A percentile compares a stretch with the other conserved stretches of the same genome.
These are phyloP conservation scores for Trachelus stipa DNA, from an alignment of 2,888 invertebrate species.

Conservation along the genomic window DNA sequence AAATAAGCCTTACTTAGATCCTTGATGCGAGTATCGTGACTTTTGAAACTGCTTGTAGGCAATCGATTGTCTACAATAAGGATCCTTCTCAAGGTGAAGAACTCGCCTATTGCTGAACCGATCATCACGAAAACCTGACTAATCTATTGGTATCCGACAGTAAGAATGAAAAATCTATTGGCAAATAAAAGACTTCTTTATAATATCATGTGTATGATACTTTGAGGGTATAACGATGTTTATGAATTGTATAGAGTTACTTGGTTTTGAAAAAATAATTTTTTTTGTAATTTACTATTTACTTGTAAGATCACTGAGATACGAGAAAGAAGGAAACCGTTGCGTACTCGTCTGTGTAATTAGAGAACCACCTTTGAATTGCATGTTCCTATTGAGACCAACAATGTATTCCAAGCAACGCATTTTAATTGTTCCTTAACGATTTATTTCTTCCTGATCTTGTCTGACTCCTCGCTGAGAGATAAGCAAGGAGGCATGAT, in stretches of 20 bases:
- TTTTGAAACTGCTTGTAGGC: neutral
- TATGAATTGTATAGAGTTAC: neutral
- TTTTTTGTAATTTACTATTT: neutral
- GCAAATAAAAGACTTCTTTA: neutral
- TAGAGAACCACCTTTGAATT: neutral
- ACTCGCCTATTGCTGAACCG: neutral
- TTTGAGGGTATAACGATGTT: neutral
- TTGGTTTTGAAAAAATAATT: neutral
- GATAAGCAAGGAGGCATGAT: neutral
- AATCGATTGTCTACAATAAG: neutral
- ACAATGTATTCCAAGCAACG: neutral
- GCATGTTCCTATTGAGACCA: neutral
- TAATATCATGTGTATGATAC: neutral
- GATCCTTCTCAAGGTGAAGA: neutral
- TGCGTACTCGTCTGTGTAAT: neutral
- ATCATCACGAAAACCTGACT: neutral
- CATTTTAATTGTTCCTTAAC: neutral
- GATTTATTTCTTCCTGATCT: neutral
- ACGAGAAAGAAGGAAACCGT: neutral
- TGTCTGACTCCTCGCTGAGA: neutral
- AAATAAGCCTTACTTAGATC: neutral
- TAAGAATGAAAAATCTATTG: neutral
- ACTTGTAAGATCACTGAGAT: neutral
- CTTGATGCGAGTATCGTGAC: neutral
- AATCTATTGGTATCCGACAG: neutral